Conservation (phyloP, 2,113 vertebrate species). For the Psittacara wagleri region DNA sequence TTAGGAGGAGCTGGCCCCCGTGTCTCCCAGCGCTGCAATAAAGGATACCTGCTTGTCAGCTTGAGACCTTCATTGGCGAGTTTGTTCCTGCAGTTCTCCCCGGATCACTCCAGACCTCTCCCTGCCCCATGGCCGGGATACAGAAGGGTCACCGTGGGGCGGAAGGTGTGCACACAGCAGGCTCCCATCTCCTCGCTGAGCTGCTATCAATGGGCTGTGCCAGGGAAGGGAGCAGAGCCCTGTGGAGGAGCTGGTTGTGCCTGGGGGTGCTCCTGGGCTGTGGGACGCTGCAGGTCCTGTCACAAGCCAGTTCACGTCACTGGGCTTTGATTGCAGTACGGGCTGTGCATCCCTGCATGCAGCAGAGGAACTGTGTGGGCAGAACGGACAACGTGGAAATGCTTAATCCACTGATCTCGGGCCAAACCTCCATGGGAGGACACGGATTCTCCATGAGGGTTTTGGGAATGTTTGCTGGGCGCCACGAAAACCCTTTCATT, state of each 20-base stretch:
- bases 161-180: not conserved
- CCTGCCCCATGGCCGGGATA: not conserved
- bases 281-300: not conserved
- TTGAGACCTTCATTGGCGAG: too few relatives aligned
- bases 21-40: fast-evolving
- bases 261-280: not conserved
- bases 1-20: too few relatives aligned
- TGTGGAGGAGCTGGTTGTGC: not conserved
- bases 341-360: not conserved
- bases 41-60: too few relatives aligned
- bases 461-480: not conserved
- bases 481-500: not conserved
- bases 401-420: not conserved
- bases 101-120: not conserved
- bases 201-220: not conserved
- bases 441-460: not conserved
- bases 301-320: fast-evolving
- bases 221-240: not conserved
- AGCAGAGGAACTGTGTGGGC: not conserved
- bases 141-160: not conserved
- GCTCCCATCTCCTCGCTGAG: not conserved
- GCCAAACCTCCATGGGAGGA: not conserved
- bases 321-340: not conserved
- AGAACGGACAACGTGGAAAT: not conserved
- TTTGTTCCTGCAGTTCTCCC: too few relatives aligned